phyloP scores from a whole-genome alignment of 2,888 invertebrate species.

The Leptura quadrifasciata region DNA sequence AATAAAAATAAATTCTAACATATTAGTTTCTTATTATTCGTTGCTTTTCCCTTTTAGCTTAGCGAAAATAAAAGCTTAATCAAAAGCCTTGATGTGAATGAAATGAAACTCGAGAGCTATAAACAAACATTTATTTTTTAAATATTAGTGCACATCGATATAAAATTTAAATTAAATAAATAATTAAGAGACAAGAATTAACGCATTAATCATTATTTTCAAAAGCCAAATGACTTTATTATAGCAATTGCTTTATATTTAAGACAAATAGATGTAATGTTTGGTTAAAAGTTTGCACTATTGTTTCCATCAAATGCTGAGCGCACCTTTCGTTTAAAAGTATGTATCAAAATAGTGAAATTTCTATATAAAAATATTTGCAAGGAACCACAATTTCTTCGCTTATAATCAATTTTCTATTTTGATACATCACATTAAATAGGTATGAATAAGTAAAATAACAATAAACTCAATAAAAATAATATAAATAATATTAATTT shows the following conservation, averaged over 20 bases:
- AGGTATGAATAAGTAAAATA: constrained; percentile 52
- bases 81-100: neutral
- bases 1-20: constrained; percentile 2
- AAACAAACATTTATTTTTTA: constrained; percentile 47
- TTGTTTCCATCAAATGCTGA: neutral
- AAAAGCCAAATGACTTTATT: neutral
- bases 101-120: neutral
- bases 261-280: neutral
- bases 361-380: constrained; percentile 27
- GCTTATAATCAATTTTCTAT: neutral
- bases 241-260: neutral
- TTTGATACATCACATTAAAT: constrained; percentile 43
- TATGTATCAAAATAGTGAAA: constrained; percentile 22
- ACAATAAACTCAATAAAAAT: constrained; percentile 63
- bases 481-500: constrained; percentile 66
- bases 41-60: neutral
- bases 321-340: neutral
- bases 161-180: constrained; percentile 60
- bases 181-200: constrained; percentile 47
- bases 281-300: neutral
- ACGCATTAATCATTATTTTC: constrained; percentile 19
- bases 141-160: constrained; percentile 53
- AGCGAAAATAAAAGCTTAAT: neutral
- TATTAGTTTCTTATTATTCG: neutral
- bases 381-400: neutral